Base-by-base conservation (phyloP, 2,888 invertebrate genomes). In the Physocephala rufipes region DNA sequence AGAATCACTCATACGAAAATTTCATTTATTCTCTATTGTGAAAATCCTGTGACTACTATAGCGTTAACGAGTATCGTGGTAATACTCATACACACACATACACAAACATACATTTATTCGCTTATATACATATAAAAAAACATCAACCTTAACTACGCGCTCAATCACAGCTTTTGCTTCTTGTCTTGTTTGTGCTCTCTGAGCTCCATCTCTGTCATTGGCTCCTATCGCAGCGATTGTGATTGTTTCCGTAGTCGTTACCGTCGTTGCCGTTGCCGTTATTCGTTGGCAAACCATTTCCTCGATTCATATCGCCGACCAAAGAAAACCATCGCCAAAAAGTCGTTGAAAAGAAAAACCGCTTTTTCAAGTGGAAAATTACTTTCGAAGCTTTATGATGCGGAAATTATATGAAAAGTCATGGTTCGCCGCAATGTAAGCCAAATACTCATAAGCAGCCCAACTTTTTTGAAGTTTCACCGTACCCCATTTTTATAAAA, bases 381-480 rank as follows among this genome's bases (percentile, higher is more conserved):
- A 83, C 84, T 83, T 82, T 83, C 81, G 79, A 82, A 82, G 84
- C 80, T 83, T 84, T 83, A 84, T 82, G 82, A 83, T 81, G 83
- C 82, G 84, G 82, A 82, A 82, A 82, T 82, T 83, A 82, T 82
- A 82, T 82, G 84, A 82, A 83, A 82, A 82, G 77, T 82, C 82
- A 83, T 82, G 84, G 80, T 75, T 55, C 19, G 70, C 45, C 70
- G 64, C 70, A 68, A 68, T 68, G 62, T 62, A 51, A 68, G 49
- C 59, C 21, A 59, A 62, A 66, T 49, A 47, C 28, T 49, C 49
- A n/a, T 49, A 55, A 55, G 19, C 49, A 9, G 36, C 36, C 36
- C n/a, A 21, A 9, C 53, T 53, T n/a, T 21, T n/a, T 53, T n/a
- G 12, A 49, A 59, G 26, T 21, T 36, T 19, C 19, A n/a, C 16